Percentiles rank a stretch among this genome's conserved stretches.
These are phyloP conservation scores for Arctia plantaginis DNA, from an alignment of 2,888 invertebrate genomes.

Conservation along the genomic window DNA sequence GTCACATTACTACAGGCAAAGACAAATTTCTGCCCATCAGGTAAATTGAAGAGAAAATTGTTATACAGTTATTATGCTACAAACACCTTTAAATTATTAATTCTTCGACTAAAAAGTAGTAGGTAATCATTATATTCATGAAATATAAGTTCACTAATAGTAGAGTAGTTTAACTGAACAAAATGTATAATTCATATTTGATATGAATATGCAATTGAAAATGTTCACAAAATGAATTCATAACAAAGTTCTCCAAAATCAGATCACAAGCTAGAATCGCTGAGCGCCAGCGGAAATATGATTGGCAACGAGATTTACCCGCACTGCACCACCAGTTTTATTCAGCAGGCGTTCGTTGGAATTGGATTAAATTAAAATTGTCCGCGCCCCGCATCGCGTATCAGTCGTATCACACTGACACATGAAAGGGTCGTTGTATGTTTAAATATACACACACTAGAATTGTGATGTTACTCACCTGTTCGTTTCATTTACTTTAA, in stretches of 20 bases:
- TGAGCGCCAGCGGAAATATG: conserved; percentile 45
- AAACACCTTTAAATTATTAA: background rate
- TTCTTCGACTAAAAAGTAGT: background rate
- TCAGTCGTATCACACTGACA: background rate
- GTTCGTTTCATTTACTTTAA: background rate
- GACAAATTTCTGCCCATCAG: background rate
- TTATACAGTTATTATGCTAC: background rate
- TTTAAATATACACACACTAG: background rate
- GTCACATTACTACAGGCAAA: background rate
- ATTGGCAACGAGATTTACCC: conserved; percentile 42
- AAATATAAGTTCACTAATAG: background rate
- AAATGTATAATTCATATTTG: background rate
- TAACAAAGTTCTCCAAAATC: conserved; percentile 15
- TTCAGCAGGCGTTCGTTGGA: conserved; percentile 38
- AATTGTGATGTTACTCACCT: background rate
- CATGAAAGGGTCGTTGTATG: background rate
- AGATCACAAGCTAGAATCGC: conserved; percentile 16
- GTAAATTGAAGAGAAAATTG: background rate
- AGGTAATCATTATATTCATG: background rate
- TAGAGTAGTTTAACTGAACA: background rate
- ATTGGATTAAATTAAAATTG: conserved; percentile 23
- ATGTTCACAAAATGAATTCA: conserved; percentile 3
- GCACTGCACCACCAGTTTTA: conserved; percentile 45
- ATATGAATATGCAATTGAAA: background rate
- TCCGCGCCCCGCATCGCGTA: background rate